Evolutionary conservation across 2,888 invertebrate species (phyloP), one percentile per base, ranked within the genome.

Genomic region (Apodemia mormo): DNA sequence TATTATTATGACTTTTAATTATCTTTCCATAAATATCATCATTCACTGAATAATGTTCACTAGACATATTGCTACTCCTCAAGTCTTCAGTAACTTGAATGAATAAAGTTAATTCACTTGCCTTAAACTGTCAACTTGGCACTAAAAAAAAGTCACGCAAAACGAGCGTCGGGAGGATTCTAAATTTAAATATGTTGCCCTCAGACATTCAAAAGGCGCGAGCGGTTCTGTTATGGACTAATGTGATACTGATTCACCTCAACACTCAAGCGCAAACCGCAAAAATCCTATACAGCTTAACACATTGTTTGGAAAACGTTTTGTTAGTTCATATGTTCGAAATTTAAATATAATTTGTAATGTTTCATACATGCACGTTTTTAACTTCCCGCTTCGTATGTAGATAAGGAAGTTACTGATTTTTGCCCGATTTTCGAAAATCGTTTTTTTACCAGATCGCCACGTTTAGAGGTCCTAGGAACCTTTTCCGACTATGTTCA

Each of bases 181-280:
- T 90, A 90, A 90, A 88, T 92, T 90, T 92, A 92, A 91, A 90
- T 89, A 82, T 83, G 85, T 86, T 81, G 84, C 82, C 81, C 84
- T 76, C 76, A 74, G 83, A 76, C 77, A 81, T 80, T 69, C 52
- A 83, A 83, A 81, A 85, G 83, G 89, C 92, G 90, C 92, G 92
- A 76, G 90, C 92, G 90, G 79, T 87, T 86, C 85, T 85, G 84
- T 81, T 92, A 92, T 92, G 87, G 89, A 83, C 90, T 90, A 87
- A 90, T 88, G 84, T 85, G 83, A 82, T 82, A 92, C 93, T 93
- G 92, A 92, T 88, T 91, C 93, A 91, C 87, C 84, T 83, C 61
- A 14, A 12, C 61, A 61, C 30, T 61, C 84, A 79, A 80, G 87
- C 86, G 85, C 85, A 80, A 80, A 84, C 86, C 86, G 88, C 90